Conservation (phyloP, 2,113 vertebrate genomes). For the Herpailurus yagouaroundi region DNA sequence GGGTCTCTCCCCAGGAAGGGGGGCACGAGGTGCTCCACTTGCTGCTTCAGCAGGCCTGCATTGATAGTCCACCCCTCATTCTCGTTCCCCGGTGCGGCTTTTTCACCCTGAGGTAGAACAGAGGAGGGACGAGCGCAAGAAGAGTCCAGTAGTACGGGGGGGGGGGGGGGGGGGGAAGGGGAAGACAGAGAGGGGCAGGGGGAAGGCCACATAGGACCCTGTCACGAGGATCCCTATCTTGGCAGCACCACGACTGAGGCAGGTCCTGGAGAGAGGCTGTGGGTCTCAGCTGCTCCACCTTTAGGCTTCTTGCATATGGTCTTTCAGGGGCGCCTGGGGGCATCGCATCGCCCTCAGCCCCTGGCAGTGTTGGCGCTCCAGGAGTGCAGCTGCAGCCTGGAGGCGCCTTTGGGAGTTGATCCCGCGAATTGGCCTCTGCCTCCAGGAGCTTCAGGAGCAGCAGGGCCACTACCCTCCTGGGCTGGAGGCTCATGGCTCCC, state of each 20-base stretch:
- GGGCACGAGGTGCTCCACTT: no score
- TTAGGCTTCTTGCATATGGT: neutral
- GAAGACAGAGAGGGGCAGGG: neutral
- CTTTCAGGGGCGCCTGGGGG: neutral
- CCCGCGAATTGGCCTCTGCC: no score
- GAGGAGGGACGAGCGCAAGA: neutral
- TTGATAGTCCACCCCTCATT: no score
- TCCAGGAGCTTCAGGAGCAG: no score
- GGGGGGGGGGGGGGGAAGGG: no score
- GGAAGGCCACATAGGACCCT: neutral
- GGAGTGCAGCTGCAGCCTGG: neutral
- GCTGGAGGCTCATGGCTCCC: no score
- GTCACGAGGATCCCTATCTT: neutral
- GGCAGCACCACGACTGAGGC: accelerated
- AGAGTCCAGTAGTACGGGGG: neutral
- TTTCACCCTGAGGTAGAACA: no score
- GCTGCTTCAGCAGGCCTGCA: no score
- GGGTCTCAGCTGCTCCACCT: neutral
- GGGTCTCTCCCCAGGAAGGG: no score
- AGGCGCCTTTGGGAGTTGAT: no score
- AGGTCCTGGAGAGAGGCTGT: neutral
- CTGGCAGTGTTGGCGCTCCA: neutral
- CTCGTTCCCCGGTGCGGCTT: no score
- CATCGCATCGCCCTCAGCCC: neutral
- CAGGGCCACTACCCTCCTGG: no score